Percentiles rank a stretch among this genome's conserved stretches.
These are phyloP conservation scores for Champsocephalus esox DNA, from an alignment of 2,797 vertebrate species.

Conservation along the genomic window DNA sequence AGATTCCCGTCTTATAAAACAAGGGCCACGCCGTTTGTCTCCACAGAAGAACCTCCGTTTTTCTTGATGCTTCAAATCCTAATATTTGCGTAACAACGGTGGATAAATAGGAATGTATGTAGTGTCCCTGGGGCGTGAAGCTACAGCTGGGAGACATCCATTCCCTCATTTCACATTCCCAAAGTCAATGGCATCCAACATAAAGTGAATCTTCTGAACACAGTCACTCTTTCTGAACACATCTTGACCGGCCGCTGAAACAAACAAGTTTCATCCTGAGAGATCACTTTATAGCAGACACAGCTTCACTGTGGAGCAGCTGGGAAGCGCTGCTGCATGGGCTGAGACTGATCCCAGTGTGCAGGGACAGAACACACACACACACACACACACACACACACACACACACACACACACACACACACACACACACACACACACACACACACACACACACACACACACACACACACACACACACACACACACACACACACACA, in stretches of 20 bases:
- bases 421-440: constrained; percentile 22
- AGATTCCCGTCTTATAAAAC: neutral
- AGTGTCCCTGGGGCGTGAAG: too few relatives aligned
- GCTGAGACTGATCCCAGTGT: constrained; percentile 27
- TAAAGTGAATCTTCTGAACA: neutral
- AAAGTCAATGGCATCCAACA: too few relatives aligned
- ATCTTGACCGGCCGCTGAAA: neutral
- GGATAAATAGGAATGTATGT: neutral
- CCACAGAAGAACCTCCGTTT: neutral
- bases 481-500: constrained; percentile 19
- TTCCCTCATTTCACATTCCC: too few relatives aligned
- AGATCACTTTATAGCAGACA: constrained; percentile 50
- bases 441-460: neutral
- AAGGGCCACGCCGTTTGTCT: neutral
- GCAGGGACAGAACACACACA: constrained; percentile 22
- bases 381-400: neutral
- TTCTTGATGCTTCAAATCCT: neutral
- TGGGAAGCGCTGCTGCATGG: constrained; percentile 37
- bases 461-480: constrained; percentile 25
- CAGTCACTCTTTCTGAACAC: neutral
- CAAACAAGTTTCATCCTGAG: constrained; percentile 9
- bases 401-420: neutral
- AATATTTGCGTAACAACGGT: neutral
- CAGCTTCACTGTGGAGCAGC: constrained; percentile 49
- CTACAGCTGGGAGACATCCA: too few relatives aligned